Conservation (phyloP, 2,888 invertebrate genomes). For the Eupithecia inturbata region DNA sequence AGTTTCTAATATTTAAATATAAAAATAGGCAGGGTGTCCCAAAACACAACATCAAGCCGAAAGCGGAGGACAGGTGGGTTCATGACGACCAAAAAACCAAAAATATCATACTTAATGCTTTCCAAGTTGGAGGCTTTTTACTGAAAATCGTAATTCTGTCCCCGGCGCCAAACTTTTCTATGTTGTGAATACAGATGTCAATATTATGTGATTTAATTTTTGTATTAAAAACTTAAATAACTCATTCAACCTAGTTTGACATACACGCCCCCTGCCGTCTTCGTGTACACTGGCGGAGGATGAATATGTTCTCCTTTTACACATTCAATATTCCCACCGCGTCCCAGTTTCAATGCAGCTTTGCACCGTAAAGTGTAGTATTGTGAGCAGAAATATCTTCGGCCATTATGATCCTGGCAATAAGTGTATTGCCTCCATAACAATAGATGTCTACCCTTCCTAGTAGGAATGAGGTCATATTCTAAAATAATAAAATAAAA, state of each 20-base stretch:
- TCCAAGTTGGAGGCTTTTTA: no score
- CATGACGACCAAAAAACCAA: no score
- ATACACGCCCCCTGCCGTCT: conserved; percentile 22
- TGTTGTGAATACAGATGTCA: no score
- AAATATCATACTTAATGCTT: no score
- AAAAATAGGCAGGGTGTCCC: no score
- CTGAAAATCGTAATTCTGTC: no score
- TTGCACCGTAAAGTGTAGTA: conserved; percentile 20
- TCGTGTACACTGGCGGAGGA: conserved; percentile 24
- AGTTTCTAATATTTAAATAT: background rate
- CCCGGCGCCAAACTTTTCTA: no score
- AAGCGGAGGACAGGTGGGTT: no score
- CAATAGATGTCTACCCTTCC: conserved; percentile 18
- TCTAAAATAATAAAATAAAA: conserved; percentile 8
- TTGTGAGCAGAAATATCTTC: conserved; percentile 23
- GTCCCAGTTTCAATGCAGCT: conserved; percentile 28
- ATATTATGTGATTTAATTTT: no score
- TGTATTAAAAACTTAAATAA: no score
- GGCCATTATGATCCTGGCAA: conserved; percentile 9
- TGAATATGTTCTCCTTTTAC: conserved; percentile 27
- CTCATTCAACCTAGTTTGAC: conserved; percentile 23
- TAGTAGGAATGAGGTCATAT: conserved; percentile 28
- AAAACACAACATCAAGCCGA: no score
- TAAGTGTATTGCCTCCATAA: conserved; percentile 23
- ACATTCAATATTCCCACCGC: conserved; percentile 14